phyloP scores from a whole-genome alignment of 2,113 vertebrate species.

The Corynorhinus townsendii region DNA sequence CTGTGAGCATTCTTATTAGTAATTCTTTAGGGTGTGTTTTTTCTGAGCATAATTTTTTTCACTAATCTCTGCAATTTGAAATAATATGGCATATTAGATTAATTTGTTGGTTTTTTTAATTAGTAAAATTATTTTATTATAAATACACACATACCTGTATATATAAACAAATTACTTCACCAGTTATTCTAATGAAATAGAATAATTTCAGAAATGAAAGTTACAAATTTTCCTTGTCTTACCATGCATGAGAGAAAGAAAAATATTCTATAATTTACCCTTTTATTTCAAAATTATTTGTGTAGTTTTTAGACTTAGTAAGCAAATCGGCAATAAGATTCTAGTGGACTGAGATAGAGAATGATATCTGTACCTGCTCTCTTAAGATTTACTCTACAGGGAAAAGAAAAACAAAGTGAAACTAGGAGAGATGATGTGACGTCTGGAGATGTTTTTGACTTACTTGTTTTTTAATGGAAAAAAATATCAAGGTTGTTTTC shows the following conservation, averaged over 20 bases:
- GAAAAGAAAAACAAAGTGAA: neutral
- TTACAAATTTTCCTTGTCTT: neutral
- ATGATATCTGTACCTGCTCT: neutral
- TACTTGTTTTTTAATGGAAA: neutral
- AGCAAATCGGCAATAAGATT: neutral
- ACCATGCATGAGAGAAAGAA: neutral
- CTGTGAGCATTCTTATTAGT: neutral
- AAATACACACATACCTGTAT: neutral
- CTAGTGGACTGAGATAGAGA: neutral
- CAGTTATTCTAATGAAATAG: neutral
- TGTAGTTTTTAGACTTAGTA: neutral
- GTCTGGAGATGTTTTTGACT: neutral
- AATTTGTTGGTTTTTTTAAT: neutral
- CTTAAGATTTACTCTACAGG: neutral
- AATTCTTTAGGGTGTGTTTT: neutral
- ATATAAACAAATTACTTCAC: neutral
- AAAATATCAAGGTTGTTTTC: neutral
- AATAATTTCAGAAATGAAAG: slow-evolving; percentile 1
- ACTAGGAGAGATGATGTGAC: neutral
- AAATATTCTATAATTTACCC: neutral
- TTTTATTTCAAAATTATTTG: neutral
- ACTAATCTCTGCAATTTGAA: slow-evolving; percentile 11
- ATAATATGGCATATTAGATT: neutral
- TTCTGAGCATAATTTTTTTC: neutral
- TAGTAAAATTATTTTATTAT: neutral